Conservation (phyloP, 1,140 invertebrate species). For the Rhyacophila brunnea region DNA sequence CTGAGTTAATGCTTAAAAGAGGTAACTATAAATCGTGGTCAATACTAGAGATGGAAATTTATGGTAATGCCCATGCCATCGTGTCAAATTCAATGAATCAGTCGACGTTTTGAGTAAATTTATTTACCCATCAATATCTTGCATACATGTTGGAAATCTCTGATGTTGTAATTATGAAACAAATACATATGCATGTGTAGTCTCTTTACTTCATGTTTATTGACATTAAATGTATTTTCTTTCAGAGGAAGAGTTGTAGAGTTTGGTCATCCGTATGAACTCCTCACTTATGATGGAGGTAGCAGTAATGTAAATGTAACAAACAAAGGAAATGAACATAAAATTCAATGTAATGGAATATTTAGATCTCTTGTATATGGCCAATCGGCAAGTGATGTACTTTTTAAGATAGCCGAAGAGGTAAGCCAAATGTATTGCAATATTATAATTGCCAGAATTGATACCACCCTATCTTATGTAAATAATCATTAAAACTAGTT, state of each 20-base stretch:
- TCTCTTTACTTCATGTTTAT: neutral
- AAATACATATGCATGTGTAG: neutral
- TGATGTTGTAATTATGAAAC: neutral
- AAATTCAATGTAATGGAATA: neutral
- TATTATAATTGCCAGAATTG: too few species aligned
- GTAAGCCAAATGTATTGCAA: too few species aligned
- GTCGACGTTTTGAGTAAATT: neutral
- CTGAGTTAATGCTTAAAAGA: too few species aligned
- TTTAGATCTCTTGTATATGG: too few species aligned
- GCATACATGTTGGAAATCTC: neutral
- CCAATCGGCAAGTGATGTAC: too few species aligned
- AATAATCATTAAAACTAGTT: too few species aligned
- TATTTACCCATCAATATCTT: neutral
- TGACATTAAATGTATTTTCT: neutral
- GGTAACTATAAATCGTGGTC: too few species aligned
- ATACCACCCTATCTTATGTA: too few species aligned
- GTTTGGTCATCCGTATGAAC: constrained; percentile 27
- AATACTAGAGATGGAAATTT: too few species aligned
- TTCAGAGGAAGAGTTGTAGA: constrained; percentile 24
- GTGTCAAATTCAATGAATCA: neutral
- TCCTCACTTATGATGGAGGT: neutral
- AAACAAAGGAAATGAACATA: neutral
- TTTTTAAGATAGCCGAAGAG: too few species aligned
- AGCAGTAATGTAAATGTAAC: neutral
- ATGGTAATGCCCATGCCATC: neutral